Percentiles rank a stretch among this genome's conserved stretches.
These are phyloP conservation scores for Oscheius sp. DNA, from an alignment of 2,888 invertebrate genomes.

Conservation along the genomic window DNA sequence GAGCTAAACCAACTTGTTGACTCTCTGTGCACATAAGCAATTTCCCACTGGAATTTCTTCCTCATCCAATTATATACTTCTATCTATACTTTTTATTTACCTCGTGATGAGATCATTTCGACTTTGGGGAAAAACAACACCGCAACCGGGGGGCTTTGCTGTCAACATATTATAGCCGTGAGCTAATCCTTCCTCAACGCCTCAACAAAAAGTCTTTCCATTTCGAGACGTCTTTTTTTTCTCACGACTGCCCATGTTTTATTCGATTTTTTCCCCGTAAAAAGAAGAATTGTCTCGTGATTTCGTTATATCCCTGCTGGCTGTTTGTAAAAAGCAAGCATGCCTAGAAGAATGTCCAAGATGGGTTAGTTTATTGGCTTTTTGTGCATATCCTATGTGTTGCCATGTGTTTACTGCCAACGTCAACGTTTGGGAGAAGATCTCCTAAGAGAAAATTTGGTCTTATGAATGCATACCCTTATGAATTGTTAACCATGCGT, in stretches of 20 bases:
- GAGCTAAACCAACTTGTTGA: conserved; percentile 23
- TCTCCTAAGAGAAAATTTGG: conserved; percentile 1
- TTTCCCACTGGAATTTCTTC: conserved; percentile 14
- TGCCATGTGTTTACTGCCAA: conserved; percentile 10
- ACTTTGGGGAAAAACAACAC: no score
- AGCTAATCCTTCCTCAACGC: background rate
- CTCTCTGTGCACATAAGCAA: conserved; percentile 21
- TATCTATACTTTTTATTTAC: background rate
- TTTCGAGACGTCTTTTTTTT: background rate
- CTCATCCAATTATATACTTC: background rate
- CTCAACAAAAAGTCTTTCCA: background rate
- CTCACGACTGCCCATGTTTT: background rate
- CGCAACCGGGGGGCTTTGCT: background rate
- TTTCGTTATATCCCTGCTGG: background rate
- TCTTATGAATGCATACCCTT: background rate
- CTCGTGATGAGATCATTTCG: background rate
- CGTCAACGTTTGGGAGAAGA: background rate
- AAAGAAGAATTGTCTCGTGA: background rate
- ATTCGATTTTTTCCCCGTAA: background rate
- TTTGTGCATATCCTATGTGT: conserved; percentile 6
- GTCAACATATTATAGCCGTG: background rate
- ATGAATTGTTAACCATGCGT: conserved; percentile 4
- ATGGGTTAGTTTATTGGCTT: no score
- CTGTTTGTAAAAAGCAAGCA: background rate
- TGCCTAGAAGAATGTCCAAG: background rate